phyloP scores from a whole-genome alignment of 2,797 vertebrate genomes.

The Serranus cabrilla region DNA sequence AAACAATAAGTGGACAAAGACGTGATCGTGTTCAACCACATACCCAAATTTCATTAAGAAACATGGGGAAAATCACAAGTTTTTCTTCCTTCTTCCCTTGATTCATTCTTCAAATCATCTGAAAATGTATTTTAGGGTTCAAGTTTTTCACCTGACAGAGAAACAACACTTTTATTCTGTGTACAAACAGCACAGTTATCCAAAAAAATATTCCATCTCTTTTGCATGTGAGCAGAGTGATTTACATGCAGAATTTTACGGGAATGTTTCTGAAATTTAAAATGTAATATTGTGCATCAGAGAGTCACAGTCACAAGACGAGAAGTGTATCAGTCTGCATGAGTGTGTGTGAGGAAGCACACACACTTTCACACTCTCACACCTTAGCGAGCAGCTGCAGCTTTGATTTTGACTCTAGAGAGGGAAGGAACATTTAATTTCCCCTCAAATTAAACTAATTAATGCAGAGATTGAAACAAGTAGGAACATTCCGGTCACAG shows the following conservation, averaged over 20 bases:
- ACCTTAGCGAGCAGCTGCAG: constrained; percentile 5
- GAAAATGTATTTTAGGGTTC: background rate
- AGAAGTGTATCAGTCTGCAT: too few species aligned
- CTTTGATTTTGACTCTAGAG: background rate
- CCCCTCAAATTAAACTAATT: background rate
- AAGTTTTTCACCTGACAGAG: background rate
- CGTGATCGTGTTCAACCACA: background rate
- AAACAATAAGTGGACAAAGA: background rate
- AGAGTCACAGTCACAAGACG: background rate
- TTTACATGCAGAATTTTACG: background rate
- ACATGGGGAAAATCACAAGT: background rate
- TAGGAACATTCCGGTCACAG: background rate
- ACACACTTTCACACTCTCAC: background rate
- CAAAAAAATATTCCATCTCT: background rate
- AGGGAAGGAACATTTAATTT: constrained; percentile 2
- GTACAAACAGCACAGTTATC: background rate
- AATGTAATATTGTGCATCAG: background rate
- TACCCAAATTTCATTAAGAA: background rate
- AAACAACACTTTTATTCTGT: background rate
- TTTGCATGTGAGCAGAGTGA: background rate
- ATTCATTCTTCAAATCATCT: background rate
- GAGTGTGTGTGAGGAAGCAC: background rate
- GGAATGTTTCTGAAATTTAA: background rate
- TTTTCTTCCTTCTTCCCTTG: background rate
- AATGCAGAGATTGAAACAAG: background rate